Evolutionary conservation across 2,888 invertebrate species (phyloP), one percentile per base, ranked within the genome.

Genomic region (Lasioglossum oenotherae): DNA sequence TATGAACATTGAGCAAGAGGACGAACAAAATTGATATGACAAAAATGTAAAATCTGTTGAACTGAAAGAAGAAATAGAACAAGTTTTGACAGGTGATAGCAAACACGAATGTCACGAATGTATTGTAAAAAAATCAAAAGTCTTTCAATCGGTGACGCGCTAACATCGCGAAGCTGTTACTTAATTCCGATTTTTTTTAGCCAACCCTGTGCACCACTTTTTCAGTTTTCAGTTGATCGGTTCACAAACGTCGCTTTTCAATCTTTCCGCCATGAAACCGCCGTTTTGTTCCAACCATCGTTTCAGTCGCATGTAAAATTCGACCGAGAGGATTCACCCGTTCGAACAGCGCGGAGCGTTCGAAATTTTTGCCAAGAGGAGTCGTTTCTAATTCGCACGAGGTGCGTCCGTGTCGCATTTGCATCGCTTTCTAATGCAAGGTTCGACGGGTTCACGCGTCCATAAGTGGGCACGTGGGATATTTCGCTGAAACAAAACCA

Each of bases 311-410:
- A 60, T 57, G 60, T 75, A 75, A 75, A 75, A 41, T 75, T 75
- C 60, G 8, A 27, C 69, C 69, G 69, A 69, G 69, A 69, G 69
- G 69, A 69, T 69, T 23, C 69, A 38, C 38, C 23, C 31, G 69
- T 38, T 69, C 69, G 69, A 69, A 64, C 35, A 64, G 19, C 23
- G 67, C 67, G 38, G 35, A 53, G 4, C 74, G 74, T 74, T 74
- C 35, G 49, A 38, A 41, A 75, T 60, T 75, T 75, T 75, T 41
- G 60, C 41, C 60, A 16, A 75, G 60, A 44, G 75, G 57, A 75
- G 44, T 60, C 75, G 75, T 41, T 41, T 57, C 67, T 78, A 49
- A 78, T 53, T 78, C 60, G n/a, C 79, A 27, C 75, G 75, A 31
- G 75, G 57, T 60, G 57, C 38, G 60, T 57, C 27, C 41, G 41